Base-by-base conservation (phyloP, 1,140 invertebrate species). In the Drosophila pseudoananassae region DNA sequence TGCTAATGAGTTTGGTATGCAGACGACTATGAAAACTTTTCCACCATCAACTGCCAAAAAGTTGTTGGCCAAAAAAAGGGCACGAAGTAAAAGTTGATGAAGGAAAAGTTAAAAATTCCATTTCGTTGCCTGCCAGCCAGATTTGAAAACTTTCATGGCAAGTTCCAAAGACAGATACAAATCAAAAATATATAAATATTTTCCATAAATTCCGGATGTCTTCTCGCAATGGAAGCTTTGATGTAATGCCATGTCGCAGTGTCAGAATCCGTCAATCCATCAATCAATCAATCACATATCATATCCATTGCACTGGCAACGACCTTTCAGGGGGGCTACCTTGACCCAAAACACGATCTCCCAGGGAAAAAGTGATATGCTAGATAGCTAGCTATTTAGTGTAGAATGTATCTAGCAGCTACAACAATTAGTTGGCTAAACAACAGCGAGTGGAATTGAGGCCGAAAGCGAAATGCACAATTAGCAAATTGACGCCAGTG, bases 401-500 rank as follows among this genome's bases (percentile, higher is more conserved):
- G 25, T 27, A 20, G 20, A 20, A 27, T 27, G 12, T 57, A 69
- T 52, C 50, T 46, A 27, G 15, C 17, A 69, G 53, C 46, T 69
- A 54, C 49, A 69, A 66, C 38, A 69, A 65, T 52, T 40, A 40
- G 57, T 70, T 23, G 33, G 31, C 8, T 31, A 31, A 31, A 31
- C 31, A 31, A 29, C 2, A 8, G 31, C 31, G 8, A 25, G 27
- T 20, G 20, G 38, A 51, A 75, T 66, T 54, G 72, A 51, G 71
- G 36, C 27, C 55, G 45, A 66, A 58, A 65, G 60, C 63, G 50
- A 69, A 60, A 70, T 63, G 53, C 66, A 61, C 51, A 61, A 61
- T 78, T 79, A 66, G 76, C 54, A 54, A 77, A 77, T 77, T 69
- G 72, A 69, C 58, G 57, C 31, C 65, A 52, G 61, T 38, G 46